These are phyloP conservation scores for Episyrphus balteatus DNA, from an alignment of 1,140 invertebrate species.

Conservation along the genomic window DNA sequence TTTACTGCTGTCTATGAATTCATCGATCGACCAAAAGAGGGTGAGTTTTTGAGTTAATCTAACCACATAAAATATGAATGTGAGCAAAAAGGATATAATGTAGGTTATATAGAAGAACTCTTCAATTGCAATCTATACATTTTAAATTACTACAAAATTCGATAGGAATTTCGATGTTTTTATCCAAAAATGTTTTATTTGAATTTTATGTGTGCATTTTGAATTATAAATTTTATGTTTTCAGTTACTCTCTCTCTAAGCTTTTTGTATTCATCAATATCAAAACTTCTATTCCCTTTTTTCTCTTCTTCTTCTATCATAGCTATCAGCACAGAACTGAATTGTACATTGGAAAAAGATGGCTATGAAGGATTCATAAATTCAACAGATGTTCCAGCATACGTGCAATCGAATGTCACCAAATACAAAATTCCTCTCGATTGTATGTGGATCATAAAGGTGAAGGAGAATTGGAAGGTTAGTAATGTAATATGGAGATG, in stretches of 20 bases:
- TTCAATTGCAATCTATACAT: no score
- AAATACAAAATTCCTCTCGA: constrained; percentile 47
- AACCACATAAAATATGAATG: background rate
- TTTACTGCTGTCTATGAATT: constrained; percentile 69
- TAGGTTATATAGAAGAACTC: no score
- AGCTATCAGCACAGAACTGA: constrained; percentile 30
- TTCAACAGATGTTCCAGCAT: constrained; percentile 23
- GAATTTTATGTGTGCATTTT: no score
- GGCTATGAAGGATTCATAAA: constrained; percentile 31
- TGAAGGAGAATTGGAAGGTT: constrained; percentile 57
- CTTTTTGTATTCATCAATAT: no score
- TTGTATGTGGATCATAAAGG: constrained; percentile 69
- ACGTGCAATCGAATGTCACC: constrained; percentile 25
- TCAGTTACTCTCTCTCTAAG: background rate
- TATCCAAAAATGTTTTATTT: no score
- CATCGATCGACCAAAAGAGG: constrained; percentile 43
- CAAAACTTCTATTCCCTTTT: background rate
- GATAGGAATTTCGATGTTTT: no score
- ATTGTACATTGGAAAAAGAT: constrained; percentile 28
- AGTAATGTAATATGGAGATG: constrained; percentile 6
- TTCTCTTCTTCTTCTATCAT: background rate
- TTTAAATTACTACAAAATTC: no score
- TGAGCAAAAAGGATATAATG: no score
- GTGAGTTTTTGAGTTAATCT: constrained; percentile 27
- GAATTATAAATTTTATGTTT: no score